Base-by-base conservation (phyloP, 2,888 invertebrate genomes). In the Papilio elwesi region DNA sequence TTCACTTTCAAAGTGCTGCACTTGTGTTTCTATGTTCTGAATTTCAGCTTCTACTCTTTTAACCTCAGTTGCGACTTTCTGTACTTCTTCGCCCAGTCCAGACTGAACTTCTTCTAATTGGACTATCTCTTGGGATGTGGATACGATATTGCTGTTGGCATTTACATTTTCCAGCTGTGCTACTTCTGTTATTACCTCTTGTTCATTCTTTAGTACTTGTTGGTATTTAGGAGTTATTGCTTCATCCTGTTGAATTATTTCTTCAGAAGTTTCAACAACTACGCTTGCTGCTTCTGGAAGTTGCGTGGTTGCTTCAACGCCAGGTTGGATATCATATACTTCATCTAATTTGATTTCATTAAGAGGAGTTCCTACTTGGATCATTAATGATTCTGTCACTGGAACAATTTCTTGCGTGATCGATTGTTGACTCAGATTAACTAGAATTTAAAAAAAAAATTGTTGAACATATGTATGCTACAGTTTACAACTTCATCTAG, bases 31-130 rank as follows among this genome's bases (percentile, higher is more conserved):
- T 49, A 68, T 15, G 11, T 65, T 64, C 16, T 73, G 57, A 8
- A 64, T 49, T 0, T 77, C 74, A 51, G 78, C 74, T 63, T 80
- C 79, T 0, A 72, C 74, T 0, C 76, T 76, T 49, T 82, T 78
- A 1, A 81, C 77, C 49, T 81, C 78, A 0, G 73, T 65, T 51
- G 74, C 57, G 47, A 75, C 38, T 64, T 55, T 74, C 62, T 64
- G 73, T 13, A 73, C 74, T 36, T 74, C 75, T 49, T 75, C 78
- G 16, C 57, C n/a, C 8, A 59, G 26, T 26, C 26, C 49, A 15
- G 59, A 52, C 43, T 69, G 62, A 6, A 52, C 51, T 59, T 74
- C 74, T 55, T 74, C 47, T 6, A 68, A 63, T 47, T 68, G 72
- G 16, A 71, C 36, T 66, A 47, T 65, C 47, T 69, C 55, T 68